Conservation (phyloP, 2,113 vertebrate species). For the Hipposideros armiger region DNA sequence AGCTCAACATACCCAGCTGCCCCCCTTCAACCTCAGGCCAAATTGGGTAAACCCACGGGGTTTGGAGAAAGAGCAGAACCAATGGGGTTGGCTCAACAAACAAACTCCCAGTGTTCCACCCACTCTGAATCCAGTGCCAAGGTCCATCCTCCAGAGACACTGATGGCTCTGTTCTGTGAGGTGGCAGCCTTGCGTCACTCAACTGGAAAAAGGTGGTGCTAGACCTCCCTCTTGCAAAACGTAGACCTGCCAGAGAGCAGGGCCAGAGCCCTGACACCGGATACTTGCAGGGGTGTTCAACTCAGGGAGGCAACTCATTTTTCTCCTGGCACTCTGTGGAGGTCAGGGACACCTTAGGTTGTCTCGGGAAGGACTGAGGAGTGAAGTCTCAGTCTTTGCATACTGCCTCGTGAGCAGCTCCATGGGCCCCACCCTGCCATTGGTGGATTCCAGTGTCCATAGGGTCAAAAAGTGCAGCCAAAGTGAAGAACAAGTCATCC, state of each 20-base stretch:
- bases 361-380: not conserved
- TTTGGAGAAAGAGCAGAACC: conserved; percentile 6
- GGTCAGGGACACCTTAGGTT: not conserved
- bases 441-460: not conserved
- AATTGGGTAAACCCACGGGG: not conserved
- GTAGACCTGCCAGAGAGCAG: not conserved
- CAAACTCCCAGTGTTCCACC: conserved; percentile 70
- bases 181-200: fast-evolving
- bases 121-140: not conserved
- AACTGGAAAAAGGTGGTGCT: not conserved
- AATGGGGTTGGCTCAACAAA: not conserved
- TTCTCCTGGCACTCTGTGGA: not conserved
- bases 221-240: not conserved
- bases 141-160: not conserved
- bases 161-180: not conserved
- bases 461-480: not conserved
- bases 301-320: not conserved
- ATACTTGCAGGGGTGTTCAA: not conserved
- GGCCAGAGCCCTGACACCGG: not conserved
- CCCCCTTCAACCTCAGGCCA: not conserved
- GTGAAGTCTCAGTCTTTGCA: too few relatives aligned
- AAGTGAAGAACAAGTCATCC: not conserved
- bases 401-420: not conserved
- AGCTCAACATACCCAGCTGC: conserved; percentile 37
- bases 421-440: too few relatives aligned